Conservation (phyloP, 2,888 invertebrate genomes). For the Pandemis cinnamomeana region DNA sequence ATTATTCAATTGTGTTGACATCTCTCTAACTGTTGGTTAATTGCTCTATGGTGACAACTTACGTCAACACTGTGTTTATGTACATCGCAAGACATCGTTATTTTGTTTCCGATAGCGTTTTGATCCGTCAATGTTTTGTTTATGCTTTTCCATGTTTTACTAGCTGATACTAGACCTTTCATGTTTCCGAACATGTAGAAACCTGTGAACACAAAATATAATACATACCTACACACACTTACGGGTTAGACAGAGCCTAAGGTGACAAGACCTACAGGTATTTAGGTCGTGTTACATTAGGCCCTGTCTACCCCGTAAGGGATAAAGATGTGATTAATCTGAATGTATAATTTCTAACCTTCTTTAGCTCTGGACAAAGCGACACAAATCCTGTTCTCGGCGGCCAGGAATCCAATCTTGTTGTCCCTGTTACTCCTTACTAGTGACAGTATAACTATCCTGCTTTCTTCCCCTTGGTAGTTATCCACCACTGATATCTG, state of each 20-base stretch:
- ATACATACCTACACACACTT: no score
- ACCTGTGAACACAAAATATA: conserved; percentile 61
- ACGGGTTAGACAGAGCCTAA: no score
- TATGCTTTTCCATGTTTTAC: conserved; percentile 81
- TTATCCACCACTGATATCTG: conserved; percentile 89
- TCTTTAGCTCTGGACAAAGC: conserved; percentile 88
- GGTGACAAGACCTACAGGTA: no score
- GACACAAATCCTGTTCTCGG: conserved; percentile 90
- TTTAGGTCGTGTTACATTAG: no score
- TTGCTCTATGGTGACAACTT: conserved; percentile 45
- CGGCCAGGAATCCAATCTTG: conserved; percentile 88
- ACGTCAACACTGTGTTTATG: conserved; percentile 70
- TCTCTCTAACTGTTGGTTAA: no score
- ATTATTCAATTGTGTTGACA: no score
- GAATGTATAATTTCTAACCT: conserved; percentile 55
- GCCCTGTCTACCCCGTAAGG: no score
- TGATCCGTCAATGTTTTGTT: conserved; percentile 69
- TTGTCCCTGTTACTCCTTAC: conserved; percentile 89
- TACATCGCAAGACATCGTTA: conserved; percentile 77
- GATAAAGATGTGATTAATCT: no score
- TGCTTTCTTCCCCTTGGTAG: conserved; percentile 92
- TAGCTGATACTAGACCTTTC: conserved; percentile 80
- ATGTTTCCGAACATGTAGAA: conserved; percentile 91
- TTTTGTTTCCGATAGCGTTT: conserved; percentile 79
- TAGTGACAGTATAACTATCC: conserved; percentile 90